phyloP scores from a whole-genome alignment of 2,113 vertebrate genomes.

The Haliaeetus leucogaster region DNA sequence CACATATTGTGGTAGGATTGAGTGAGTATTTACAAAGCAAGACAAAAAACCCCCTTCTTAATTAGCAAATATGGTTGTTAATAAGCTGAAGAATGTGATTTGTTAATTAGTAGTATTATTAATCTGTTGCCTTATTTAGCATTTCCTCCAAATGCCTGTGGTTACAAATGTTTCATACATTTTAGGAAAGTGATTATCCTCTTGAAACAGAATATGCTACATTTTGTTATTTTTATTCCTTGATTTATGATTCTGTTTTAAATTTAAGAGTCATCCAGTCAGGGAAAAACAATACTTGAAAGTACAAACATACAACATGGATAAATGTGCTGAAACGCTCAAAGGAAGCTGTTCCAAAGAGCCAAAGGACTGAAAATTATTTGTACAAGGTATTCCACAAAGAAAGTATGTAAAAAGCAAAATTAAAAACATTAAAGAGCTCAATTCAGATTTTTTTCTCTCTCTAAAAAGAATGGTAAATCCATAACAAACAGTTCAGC shows the following conservation, averaged over 20 bases:
- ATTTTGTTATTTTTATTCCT: background rate
- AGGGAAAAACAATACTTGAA: background rate
- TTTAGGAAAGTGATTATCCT: background rate
- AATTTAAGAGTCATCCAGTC: background rate
- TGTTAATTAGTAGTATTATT: background rate
- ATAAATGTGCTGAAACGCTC: background rate
- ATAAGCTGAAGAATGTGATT: background rate
- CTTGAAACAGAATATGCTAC: background rate
- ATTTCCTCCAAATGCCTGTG: background rate
- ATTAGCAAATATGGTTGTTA: background rate
- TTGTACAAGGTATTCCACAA: background rate
- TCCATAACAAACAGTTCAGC: conserved; percentile 9
- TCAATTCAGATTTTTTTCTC: background rate
- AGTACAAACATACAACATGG: background rate
- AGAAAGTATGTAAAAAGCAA: background rate
- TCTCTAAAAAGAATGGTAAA: conserved; percentile 15
- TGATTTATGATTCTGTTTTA: conserved; percentile 21
- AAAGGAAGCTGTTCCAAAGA: background rate
- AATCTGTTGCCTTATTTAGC: background rate
- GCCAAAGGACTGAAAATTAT: background rate
- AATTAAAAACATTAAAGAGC: background rate
- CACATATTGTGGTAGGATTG: background rate
- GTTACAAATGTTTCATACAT: background rate
- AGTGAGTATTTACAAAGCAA: background rate
- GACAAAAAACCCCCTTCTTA: background rate